Base-by-base conservation (phyloP, 2,797 vertebrate genomes). In the Muscicapa striata region DNA sequence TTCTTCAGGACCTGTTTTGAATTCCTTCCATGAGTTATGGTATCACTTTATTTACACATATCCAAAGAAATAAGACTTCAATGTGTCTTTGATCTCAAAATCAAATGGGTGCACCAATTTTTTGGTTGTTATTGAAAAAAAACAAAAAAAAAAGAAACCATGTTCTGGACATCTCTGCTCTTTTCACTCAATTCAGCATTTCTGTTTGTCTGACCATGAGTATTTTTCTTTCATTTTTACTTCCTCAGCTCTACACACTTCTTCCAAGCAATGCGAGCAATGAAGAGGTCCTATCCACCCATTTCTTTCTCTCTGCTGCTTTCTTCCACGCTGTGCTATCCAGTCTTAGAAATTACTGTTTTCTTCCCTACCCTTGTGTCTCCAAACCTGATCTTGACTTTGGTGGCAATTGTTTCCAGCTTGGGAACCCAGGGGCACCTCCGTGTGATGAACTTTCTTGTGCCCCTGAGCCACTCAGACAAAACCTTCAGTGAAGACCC, bases 341-440 rank as follows among this genome's bases (percentile, higher is more conserved):
- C 36, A 76, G 4, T 41, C 29, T 61, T 43, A 48, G 46, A 66
- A 76, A 69, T 27, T 5, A 36, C 6, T 55, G 30, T 29, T 68
- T 66, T 55, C 29, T 92, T 69, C n/a, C 20, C 22, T 48, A 17
- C 17, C 12, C 11, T 49, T 20, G 18, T 78, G 5, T 45, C 11
- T 66, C 51, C 15, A 63, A 29, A 45, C 32, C 29, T 59, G 43
- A 59, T 13, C 8, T 6, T 73, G 68, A 9, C 11, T 59, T 86
- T 3, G 0, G 9, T 34, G 68, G 27, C 23, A 62, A 29, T 0
- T 0, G 0, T 17, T 52, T 76, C 32, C 41, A 80, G 5, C 29
- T 32, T 15, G 32, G 32, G 30, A 69, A 5, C 5, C 11, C 32
- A 16, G 24, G 7, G 6, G 26, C 0, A 1, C 7, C n/a, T 79